Conservation (phyloP, 2,888 invertebrate species). For the Trilocha varians region DNA sequence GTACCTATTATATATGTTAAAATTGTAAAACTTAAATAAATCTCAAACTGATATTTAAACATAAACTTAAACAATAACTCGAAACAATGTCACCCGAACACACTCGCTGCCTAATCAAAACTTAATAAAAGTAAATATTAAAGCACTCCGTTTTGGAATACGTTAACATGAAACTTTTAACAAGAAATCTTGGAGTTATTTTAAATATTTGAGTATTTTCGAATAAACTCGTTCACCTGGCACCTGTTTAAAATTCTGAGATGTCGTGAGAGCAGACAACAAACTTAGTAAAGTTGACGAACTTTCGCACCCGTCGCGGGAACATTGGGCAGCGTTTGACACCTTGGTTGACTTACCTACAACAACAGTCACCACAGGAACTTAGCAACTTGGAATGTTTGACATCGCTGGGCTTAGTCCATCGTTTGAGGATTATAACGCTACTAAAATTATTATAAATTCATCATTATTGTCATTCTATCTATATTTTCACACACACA, state of each 20-base stretch:
- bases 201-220: constrained; percentile 47
- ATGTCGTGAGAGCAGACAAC: constrained; percentile 37
- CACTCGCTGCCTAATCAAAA: not conserved
- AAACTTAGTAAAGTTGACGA: constrained; percentile 39
- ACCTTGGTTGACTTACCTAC: constrained; percentile 31
- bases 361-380: constrained; percentile 39
- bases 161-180: constrained; percentile 25
- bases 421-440: too few relatives aligned
- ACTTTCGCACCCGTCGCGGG: constrained; percentile 31
- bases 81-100: not conserved
- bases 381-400: constrained; percentile 29
- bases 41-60: not conserved
- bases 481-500: too few relatives aligned
- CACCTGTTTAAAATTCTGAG: constrained; percentile 58
- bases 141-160: constrained; percentile 12
- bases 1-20: too few relatives aligned
- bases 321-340: constrained; percentile 40
- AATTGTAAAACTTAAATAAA: too few relatives aligned
- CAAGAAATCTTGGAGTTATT: constrained; percentile 41
- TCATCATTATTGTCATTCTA: too few relatives aligned
- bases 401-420: too few relatives aligned
- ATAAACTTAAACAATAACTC: not conserved
- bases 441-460: too few relatives aligned
- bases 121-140: constrained; percentile 5
- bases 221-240: constrained; percentile 51